phyloP scores from a whole-genome alignment of 2,113 vertebrate genomes.

The Dasyornis broadbenti region DNA sequence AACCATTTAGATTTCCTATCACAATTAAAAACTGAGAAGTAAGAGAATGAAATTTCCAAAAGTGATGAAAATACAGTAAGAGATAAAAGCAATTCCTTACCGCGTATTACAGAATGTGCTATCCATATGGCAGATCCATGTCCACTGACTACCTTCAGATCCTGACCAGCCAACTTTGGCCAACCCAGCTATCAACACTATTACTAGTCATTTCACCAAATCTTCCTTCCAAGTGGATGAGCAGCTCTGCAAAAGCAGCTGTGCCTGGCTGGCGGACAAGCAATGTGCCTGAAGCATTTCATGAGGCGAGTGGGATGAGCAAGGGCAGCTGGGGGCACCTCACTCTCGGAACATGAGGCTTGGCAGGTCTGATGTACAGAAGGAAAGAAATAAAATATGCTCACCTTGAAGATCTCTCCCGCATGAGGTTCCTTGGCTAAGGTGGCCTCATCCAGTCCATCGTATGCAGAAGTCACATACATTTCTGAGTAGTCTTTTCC shows the following conservation, averaged over 20 bases:
- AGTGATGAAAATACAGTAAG: background rate
- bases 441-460: constrained; percentile 71
- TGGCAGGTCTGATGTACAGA: background rate
- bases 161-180: background rate
- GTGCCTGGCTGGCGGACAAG: background rate
- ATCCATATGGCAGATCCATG: background rate
- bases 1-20: background rate
- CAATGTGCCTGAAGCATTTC: background rate
- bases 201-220: background rate
- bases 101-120: background rate
- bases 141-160: background rate
- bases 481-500: constrained; percentile 84
- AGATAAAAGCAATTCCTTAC: background rate
- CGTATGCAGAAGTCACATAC: constrained; percentile 81
- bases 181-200: background rate
- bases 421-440: constrained; percentile 73
- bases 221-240: background rate
- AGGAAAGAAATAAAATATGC: background rate
- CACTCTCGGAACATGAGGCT: background rate
- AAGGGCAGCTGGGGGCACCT: rapidly evolving
- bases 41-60: background rate
- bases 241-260: background rate
- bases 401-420: constrained; percentile 82
- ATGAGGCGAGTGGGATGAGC: background rate
- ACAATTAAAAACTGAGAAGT: background rate